Evolutionary conservation across 2,888 invertebrate species (phyloP), one percentile per base, ranked within the genome.

Genomic region (Agonopterix arenella): DNA sequence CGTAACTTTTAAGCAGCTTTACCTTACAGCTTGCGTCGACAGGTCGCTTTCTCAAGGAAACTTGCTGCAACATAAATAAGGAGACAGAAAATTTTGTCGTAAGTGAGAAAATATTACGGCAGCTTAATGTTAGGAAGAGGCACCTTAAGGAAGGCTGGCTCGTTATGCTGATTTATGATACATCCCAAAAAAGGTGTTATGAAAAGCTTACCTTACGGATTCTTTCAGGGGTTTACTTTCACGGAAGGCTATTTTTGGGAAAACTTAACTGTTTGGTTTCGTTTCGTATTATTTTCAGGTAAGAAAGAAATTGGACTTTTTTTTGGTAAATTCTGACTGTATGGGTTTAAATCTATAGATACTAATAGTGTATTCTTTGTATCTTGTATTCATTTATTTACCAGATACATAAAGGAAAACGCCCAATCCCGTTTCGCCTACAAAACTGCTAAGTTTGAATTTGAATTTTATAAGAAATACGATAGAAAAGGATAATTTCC

Each of bases 61-160:
- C 71, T 76, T 68, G 57, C 53, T 61, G 64, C 65, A 64, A 73
- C 77, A 75, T 84, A 85, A 88, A 85, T 82, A 85, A 72, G 73
- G 73, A 76, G 82, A 82, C 81, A 79, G 81, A 80, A 80, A 84
- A 82, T 86, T 84, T 83, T 73, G 78, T 76, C 82, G 80, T 84
- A 85, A 88, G 86, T 84, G 85, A 85, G 86, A 83, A 88, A 86
- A 86, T 89, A 89, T 86, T 85, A 81, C 80, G 67, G 76, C 65
- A 76, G 85, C 84, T 88, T 88, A 85, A 83, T 84, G 84, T 74
- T 80, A 76, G 77, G 76, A 77, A 73, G 79, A 78, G 74, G 77
- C 78, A 84, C 78, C 81, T 81, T 73, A 69, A 77, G 82, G 84
- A 80, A 84, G 78, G 76, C 71, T 73, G 62, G 71, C 83, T 84